Evolutionary conservation across 2,113 vertebrate species (phyloP), one percentile per base, ranked within the genome.

Genomic region (Dasyornis broadbenti): DNA sequence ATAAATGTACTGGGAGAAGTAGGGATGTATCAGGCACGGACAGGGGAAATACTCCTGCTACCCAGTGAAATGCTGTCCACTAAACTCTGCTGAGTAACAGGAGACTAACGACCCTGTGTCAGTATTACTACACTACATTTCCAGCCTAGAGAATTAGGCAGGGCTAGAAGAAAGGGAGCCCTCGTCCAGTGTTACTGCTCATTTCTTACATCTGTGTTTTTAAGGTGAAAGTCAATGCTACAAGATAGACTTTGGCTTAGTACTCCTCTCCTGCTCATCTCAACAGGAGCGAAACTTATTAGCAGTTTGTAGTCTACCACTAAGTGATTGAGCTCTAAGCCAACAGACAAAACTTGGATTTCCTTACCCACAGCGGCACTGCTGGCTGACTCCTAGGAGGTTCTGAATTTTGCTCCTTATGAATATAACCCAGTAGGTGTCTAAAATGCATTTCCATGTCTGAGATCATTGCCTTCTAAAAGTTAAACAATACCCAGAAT

Each of bases 1-100:
- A 37, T 49, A 76, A 82, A 56, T 6, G 6, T 42, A 15, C 10
- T 9, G 9, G 39, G 53, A 79, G 33, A 72, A 19, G 20, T 15
- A 45, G 26, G 9, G 33, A 19, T 44, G 27, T 54, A 11, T 47
- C 47, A 23, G 49, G 52, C 0, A 0, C 1, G 15, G 33, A 47
- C 30, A 59, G 66, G 56, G 73, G 13, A 47, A 69, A 22, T 49
- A 17, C 28, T 81, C 4, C 44, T 79, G 53, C n/a, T 49, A 47
- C 30, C 26, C 49, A 40, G 7, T 6, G 22, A 71, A 89, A 72
- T 24, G 16, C 5, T 60, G 11, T 82, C 56, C 31, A 44, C 24
- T 71, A 61, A 78, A 15, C 33, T 20, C 27, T 44, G 16, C 47
- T 59, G 45, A 44, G 21, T 15, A 61, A 40, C 14, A n/a, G 28